Base-by-base conservation (phyloP, 1,140 invertebrate species). In the Rhynchophorus ferrugineus region DNA sequence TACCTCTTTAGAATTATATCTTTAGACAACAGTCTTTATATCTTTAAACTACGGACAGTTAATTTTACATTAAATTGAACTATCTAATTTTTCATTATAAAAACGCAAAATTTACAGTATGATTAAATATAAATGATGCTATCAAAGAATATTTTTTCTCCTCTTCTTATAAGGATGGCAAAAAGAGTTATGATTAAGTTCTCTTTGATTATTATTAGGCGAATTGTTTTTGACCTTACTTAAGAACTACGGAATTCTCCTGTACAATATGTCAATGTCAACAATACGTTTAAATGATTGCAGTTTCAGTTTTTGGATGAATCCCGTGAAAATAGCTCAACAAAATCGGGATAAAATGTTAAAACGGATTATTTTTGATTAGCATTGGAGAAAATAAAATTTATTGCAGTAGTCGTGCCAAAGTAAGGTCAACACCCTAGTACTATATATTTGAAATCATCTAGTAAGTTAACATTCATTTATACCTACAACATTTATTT, bases 11-110 rank as follows among this genome's bases (percentile, higher is more conserved):
- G 58, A 60, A 62, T 62, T 59, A 58, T 58, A 43, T 29, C 39
- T 56, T 54, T 57, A 62, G 58, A 62, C 58, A 51, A 62, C 56
- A 62, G 61, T 62, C 60, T 62, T 58, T 56, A 53, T 58, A 57
- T 54, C 56, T 54, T 22, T 49, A 60, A 55, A 34, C 61, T 62
- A 62, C 61, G 58, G 61, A 62, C 61, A 62, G 56, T 59, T 61
- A 54, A 48, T 53, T 62, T 56, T 60, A 62, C 60, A 60, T 54
- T 52, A 34, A 61, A 54, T 57, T 55, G 56, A 51, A 46, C 52
- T 52, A 58, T 45, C 41, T 59, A 37, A 49, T 24, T 29, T 18
- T 42, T 49, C 36, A 24, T 49, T 21, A 14, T 39, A 35, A 33
- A 24, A 39, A 44, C 20, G 22, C 16, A 44, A 44, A 44, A 44